These are phyloP conservation scores for Cyanoramphus novaezelandiae DNA, from an alignment of 2,113 vertebrate genomes.

Conservation along the genomic window DNA sequence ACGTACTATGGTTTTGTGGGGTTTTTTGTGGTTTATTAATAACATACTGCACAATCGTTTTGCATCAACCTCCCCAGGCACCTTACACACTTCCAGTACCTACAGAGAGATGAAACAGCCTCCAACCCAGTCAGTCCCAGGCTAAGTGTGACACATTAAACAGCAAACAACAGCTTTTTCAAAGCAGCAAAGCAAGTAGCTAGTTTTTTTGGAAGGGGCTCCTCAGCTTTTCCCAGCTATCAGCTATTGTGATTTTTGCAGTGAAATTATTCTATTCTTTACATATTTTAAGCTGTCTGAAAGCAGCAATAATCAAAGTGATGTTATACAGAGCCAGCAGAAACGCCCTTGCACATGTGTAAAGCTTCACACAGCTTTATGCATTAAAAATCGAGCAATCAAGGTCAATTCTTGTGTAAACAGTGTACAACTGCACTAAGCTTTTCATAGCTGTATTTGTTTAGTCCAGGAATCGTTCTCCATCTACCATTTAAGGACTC, in stretches of 20 bases:
- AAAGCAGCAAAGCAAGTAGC: not conserved
- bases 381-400: not conserved
- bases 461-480: not conserved
- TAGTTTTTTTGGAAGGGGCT: not conserved
- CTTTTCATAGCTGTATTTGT: not conserved
- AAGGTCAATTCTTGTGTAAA: not conserved
- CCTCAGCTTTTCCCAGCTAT: not conserved
- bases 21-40: not conserved
- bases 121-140: not conserved
- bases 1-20: fast-evolving
- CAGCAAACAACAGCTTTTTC: not conserved
- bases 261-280: not conserved
- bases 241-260: not conserved
- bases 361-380: not conserved
- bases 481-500: too few species aligned
- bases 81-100: not conserved
- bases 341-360: fast-evolving
- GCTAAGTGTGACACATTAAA: not conserved
- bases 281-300: not conserved
- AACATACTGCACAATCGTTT: not conserved
- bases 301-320: not conserved
- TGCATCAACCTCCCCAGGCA: not conserved
- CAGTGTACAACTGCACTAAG: not conserved
- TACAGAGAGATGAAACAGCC: not conserved
- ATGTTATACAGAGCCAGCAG: not conserved